Percentiles rank a stretch among this genome's conserved stretches.
These are phyloP conservation scores for Sebastes dallii DNA, from an alignment of 2,797 vertebrate genomes.

Conservation along the genomic window DNA sequence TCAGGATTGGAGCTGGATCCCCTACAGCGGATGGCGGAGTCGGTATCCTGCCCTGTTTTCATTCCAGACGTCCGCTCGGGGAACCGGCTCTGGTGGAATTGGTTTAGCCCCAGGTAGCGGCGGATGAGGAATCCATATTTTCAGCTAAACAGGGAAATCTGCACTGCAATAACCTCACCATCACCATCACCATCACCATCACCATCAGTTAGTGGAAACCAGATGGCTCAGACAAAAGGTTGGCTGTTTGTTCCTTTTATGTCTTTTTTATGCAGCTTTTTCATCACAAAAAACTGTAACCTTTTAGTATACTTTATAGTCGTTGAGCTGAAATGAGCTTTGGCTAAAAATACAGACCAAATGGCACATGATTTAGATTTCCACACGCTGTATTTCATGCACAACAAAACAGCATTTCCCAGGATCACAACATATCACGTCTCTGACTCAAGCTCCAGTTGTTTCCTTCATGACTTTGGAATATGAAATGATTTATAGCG, in stretches of 20 bases:
- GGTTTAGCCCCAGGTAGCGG: slow-evolving; percentile 56
- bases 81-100: slow-evolving; percentile 43
- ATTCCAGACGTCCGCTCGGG: slow-evolving; percentile 32
- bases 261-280: slow-evolving; percentile 2
- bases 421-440: slow-evolving; percentile 26
- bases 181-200: neutral
- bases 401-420: slow-evolving; percentile 27
- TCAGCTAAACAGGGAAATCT: slow-evolving; percentile 47
- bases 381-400: slow-evolving; percentile 30
- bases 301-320: neutral
- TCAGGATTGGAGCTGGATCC: slow-evolving; percentile 48
- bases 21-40: slow-evolving; percentile 41
- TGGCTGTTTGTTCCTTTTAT: slow-evolving; percentile 1
- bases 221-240: slow-evolving; percentile 31
- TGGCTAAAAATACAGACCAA: neutral
- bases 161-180: slow-evolving; percentile 21
- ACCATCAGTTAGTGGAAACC: neutral
- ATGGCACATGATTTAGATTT: slow-evolving; percentile 17
- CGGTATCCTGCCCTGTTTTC: slow-evolving; percentile 46
- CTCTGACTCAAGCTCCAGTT: slow-evolving; percentile 19
- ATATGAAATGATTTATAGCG: slow-evolving; percentile 57
- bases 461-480: slow-evolving; percentile 30
- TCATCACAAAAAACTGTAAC: neutral
- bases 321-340: neutral
- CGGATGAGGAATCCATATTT: slow-evolving; percentile 61